Conservation (phyloP, 92 coral and sea anemone genomes). For the Anthopleura xanthogrammica region DNA sequence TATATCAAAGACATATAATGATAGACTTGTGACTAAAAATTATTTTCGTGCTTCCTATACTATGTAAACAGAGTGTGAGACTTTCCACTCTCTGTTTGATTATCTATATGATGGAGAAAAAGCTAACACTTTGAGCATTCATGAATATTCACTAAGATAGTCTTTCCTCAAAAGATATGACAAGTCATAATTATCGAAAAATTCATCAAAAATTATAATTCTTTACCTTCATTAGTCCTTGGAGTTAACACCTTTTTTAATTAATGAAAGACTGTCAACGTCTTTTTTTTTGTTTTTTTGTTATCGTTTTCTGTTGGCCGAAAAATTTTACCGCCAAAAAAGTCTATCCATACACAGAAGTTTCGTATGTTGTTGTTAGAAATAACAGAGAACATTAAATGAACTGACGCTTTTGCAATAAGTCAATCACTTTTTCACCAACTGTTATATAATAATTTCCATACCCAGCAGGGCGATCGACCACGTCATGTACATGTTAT, state of each 20-base stretch:
- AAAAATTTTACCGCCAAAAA: background rate
- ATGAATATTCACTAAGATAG: conserved; percentile 13
- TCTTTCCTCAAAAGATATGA: background rate
- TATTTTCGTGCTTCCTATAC: background rate
- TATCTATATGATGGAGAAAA: background rate
- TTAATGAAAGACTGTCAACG: background rate
- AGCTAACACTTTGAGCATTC: background rate
- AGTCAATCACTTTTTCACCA: background rate
- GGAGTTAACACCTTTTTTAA: background rate
- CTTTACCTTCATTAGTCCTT: conserved; percentile 14
- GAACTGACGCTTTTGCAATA: background rate
- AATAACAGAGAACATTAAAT: background rate
- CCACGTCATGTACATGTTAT: background rate
- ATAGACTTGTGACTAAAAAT: background rate
- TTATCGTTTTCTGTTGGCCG: background rate
- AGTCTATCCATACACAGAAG: background rate
- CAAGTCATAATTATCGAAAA: background rate
- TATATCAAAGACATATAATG: background rate
- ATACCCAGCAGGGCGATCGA: background rate
- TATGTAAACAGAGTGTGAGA: background rate
- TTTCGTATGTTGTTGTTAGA: background rate
- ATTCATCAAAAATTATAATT: background rate
- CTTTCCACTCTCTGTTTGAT: background rate
- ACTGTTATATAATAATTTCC: background rate
- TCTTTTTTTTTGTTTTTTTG: background rate